phyloP scores from a whole-genome alignment of 2,113 vertebrate species.

The Rhinolophus ferrumequinum region DNA sequence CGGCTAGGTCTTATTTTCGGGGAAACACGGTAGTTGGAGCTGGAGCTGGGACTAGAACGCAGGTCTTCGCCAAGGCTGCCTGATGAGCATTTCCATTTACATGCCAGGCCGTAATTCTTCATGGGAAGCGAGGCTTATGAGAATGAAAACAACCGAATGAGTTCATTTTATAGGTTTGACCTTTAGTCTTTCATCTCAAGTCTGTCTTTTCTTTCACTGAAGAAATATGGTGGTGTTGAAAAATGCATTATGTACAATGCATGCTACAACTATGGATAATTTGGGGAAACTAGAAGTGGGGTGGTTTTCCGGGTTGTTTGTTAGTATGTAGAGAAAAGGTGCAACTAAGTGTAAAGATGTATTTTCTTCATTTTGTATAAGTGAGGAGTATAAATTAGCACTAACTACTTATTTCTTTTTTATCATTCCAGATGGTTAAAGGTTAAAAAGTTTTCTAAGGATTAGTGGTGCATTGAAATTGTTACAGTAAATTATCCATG shows the following conservation, averaged over 20 bases:
- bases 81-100: neutral
- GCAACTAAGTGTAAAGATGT: constrained; percentile 80
- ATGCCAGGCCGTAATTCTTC: neutral
- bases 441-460: constrained; percentile 83
- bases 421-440: constrained; percentile 85
- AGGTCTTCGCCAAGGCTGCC: neutral
- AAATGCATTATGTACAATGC: constrained; percentile 17
- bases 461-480: constrained; percentile 82
- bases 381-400: constrained; percentile 86
- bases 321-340: constrained; percentile 66
- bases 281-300: constrained; percentile 19
- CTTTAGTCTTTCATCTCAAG: constrained; percentile 74
- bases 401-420: constrained; percentile 80
- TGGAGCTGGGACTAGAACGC: neutral
- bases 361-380: constrained; percentile 74
- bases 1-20: no score
- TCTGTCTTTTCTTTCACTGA: constrained; percentile 76
- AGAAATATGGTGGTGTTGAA: constrained; percentile 51
- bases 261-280: constrained; percentile 56
- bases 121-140: constrained; percentile 7
- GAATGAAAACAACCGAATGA: constrained; percentile 41
- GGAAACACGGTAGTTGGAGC: neutral
- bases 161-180: constrained; percentile 44
- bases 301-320: constrained; percentile 39
- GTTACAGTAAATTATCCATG: constrained; percentile 65